Percentiles rank a stretch among this genome's conserved stretches.
Conservation (phyloP, 2,113 vertebrate genomes). For the Nothobranchius kuhntae region DNA sequence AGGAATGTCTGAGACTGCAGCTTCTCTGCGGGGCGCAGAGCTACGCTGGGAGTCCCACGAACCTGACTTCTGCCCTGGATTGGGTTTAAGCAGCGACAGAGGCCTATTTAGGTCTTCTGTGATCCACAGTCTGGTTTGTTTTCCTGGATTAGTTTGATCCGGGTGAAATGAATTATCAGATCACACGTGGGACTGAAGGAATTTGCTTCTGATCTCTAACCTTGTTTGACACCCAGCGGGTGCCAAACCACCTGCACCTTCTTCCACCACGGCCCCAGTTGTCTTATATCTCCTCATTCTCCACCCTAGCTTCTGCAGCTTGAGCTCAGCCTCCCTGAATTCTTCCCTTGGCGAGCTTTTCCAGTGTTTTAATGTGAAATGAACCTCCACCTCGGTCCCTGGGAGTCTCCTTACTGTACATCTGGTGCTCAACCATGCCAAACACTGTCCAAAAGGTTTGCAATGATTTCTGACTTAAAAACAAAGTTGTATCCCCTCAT, state of each 20-base stretch:
- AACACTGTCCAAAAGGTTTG: slow-evolving; percentile 8
- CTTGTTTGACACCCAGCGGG: slow-evolving; percentile 44
- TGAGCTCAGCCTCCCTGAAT: slow-evolving; percentile 44
- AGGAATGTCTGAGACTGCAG: slow-evolving; percentile 52
- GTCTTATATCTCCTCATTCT: neutral
- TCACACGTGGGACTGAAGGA: slow-evolving; percentile 25
- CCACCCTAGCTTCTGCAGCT: slow-evolving; percentile 30
- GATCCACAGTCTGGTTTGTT: slow-evolving; percentile 46
- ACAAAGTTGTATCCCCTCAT: slow-evolving; percentile 17
- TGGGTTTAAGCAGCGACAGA: slow-evolving; percentile 56
- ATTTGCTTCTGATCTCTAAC: neutral
- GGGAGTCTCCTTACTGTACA: slow-evolving; percentile 39
- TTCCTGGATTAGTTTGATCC: slow-evolving; percentile 42
- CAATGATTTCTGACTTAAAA: slow-evolving; percentile 17
- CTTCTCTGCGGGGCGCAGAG: slow-evolving; percentile 37
- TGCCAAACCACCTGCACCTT: slow-evolving; percentile 60
- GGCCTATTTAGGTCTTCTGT: slow-evolving; percentile 1
- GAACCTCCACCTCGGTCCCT: slow-evolving; percentile 23
- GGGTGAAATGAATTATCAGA: slow-evolving; percentile 15
- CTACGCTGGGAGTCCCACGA: slow-evolving; percentile 28
- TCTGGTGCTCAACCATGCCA: slow-evolving; percentile 43
- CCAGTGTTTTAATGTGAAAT: slow-evolving; percentile 42
- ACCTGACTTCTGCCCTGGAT: slow-evolving; percentile 51
- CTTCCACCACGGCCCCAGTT: neutral
- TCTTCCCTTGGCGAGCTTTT: slow-evolving; percentile 19